These are phyloP conservation scores for Mormyrus iriodes DNA, from an alignment of 2,113 vertebrate species.

Conservation along the genomic window DNA sequence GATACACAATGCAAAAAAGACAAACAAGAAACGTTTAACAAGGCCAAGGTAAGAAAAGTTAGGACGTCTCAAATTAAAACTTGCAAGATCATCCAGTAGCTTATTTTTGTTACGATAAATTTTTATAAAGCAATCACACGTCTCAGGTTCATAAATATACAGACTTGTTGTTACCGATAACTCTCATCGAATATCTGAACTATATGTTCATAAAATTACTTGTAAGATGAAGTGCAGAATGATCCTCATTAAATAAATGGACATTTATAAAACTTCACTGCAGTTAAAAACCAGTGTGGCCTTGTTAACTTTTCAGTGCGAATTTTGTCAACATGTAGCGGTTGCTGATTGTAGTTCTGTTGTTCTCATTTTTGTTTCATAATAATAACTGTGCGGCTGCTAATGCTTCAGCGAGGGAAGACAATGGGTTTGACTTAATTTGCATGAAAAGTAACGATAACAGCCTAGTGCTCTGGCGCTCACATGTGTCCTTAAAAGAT, in stretches of 20 bases:
- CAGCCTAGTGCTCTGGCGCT: neutral
- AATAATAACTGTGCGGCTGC: neutral
- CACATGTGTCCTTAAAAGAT: neutral
- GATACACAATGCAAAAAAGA: neutral
- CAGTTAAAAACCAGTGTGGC: neutral
- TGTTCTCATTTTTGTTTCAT: neutral
- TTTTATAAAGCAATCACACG: neutral
- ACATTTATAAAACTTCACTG: neutral
- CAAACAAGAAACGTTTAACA: neutral
- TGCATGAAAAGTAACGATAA: neutral
- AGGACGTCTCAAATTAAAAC: neutral
- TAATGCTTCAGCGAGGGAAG: neutral
- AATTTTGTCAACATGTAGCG: neutral
- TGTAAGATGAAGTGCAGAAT: neutral
- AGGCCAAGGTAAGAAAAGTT: neutral
- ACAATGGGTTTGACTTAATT: neutral
- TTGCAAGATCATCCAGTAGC: neutral
- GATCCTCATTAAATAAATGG: neutral
- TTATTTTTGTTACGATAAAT: neutral
- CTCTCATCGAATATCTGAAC: neutral
- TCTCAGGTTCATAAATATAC: neutral
- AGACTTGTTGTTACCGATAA: neutral
- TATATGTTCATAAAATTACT: neutral
- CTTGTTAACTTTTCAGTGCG: neutral
- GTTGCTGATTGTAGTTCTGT: neutral